Base-by-base conservation (phyloP, 2,888 invertebrate genomes). In the Tetranychus piercei region DNA sequence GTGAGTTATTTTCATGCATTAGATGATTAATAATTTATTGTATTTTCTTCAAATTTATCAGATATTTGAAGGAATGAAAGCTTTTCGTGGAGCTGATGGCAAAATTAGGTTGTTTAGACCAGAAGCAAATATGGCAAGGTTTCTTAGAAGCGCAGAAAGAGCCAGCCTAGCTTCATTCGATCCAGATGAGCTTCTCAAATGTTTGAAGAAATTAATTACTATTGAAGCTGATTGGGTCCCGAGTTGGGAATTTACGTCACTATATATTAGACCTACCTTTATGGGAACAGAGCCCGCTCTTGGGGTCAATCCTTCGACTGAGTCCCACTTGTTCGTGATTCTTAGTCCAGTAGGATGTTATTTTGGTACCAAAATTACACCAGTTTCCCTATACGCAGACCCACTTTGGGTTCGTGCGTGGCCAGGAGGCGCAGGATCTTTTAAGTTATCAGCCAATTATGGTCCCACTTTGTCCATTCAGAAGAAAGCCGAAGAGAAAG, bases 151-250 rank as follows among this genome's bases (percentile, higher is more conserved):
- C 1, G 94, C 97, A 0, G 83, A 87, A 78, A 86, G 94, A 79
- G 87, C 91, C 18, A 90, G 92, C 43, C 84, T 99, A 77, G 97
- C 99, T 22, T 85, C 73, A 74, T 99, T 99, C 83, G 90, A 92
- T 81, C 88, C 89, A 1, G 85, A 87, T 6, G 94, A 99, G 83
- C 84, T 96, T 78, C 86, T 94, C 75, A 87, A 89, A 80, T 92
- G 94, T 81, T 84, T 99, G 70, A 86, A 88, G 79, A 87, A 92
- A 80, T 85, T 97, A 77, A 85, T 99, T 75, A 87, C 89, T 80
- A 88, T 99, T 78, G 99, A 99, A 82, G 90, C 91, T 80, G 95
- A 95, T 83, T 99, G 97, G 97, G 94, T 99, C 9, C 99, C 99
- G 8, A 90, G 92, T 82, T 79, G 80, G 9, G 89, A 90, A 80